Base-by-base conservation (phyloP, 2,113 vertebrate species). In the Rhynchomys soricoides region DNA sequence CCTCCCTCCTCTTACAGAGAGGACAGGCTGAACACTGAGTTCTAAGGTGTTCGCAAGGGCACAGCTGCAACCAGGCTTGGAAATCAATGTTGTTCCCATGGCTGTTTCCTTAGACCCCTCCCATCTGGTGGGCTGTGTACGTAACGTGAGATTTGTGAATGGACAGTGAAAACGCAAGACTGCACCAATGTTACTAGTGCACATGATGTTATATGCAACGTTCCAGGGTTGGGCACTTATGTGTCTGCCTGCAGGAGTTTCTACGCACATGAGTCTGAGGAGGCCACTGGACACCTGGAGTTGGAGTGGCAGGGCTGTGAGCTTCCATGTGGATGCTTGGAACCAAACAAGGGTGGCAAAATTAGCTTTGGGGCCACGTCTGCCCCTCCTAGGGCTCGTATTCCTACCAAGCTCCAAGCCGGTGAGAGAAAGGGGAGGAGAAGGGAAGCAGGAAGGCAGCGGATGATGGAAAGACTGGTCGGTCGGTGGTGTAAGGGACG, bases 401-500 rank as follows among this genome's bases (percentile, higher is more conserved):
- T 59, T 55, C 55, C 6, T 59, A 40, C 40, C 12, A 40, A 82
- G 6, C 37, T 40, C 37, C 22, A 40, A 26, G 55, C 22, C 2
- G 16, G 24, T 19, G 2, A 31, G 40, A 55, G 43, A 37, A 37
- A 0, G 1, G 40, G 34, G 34, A 43, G 12, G 26, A 45, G 31
- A 26, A 19, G 1, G 64, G 13, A 16, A 15, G 4, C 17, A 37
- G 59, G n/a, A 50, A 21, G 21, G 8, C 9, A 24, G 13, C 3
- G 3, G 50, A 4, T 50, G 48, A 11, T 31, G 0, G 50, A n/a
- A 22, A 17, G 19, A 3, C n/a, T n/a, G n/a, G n/a, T n/a, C n/a
- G n/a, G n/a, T n/a, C n/a, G n/a, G n/a, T n/a, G n/a, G n/a, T n/a
- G n/a, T n/a, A n/a, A n/a, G n/a, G n/a, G n/a, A n/a, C n/a, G n/a